phyloP scores from a whole-genome alignment of 2,797 vertebrate genomes.

The Chelonia mydas region DNA sequence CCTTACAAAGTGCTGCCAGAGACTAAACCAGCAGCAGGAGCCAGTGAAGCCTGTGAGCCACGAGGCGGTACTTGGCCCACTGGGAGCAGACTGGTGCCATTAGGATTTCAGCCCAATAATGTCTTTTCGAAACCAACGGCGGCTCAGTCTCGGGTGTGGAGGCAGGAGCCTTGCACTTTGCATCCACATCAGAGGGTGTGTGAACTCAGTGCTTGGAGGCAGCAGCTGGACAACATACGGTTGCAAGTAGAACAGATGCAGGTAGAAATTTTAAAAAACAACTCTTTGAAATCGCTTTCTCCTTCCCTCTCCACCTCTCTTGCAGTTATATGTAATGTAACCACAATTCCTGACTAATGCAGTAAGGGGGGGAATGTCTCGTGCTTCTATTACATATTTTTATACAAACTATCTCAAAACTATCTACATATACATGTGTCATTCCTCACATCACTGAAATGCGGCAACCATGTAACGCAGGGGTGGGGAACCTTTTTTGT shows the following conservation, averaged over 20 bases:
- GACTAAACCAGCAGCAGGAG: slow-evolving; percentile 70
- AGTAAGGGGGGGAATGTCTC: not conserved
- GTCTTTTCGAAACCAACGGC: slow-evolving; percentile 81
- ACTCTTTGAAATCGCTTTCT: not conserved
- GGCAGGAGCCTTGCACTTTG: slow-evolving; percentile 79
- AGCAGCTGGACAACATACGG: slow-evolving; percentile 90
- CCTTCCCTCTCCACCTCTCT: not conserved
- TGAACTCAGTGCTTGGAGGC: slow-evolving; percentile 90
- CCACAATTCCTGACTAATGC: not conserved
- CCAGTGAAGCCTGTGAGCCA: slow-evolving; percentile 78
- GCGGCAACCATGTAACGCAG: not conserved
- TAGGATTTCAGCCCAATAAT: slow-evolving; percentile 74
- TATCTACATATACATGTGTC: not conserved
- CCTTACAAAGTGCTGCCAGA: slow-evolving; percentile 88
- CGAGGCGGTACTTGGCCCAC: slow-evolving; percentile 65
- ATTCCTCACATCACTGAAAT: not conserved
- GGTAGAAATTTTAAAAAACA: slow-evolving; percentile 77
- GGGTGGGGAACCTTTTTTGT: no score
- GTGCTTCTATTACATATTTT: not conserved
- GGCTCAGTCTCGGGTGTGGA: slow-evolving; percentile 83
- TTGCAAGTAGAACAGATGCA: slow-evolving; percentile 96
- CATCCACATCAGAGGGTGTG: slow-evolving; percentile 81
- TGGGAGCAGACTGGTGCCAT: slow-evolving; percentile 41
- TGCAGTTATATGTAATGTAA: not conserved
- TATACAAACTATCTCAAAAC: not conserved